A percentile compares a stretch with the other conserved stretches of the same genome.
Conservation (phyloP, 2,888 invertebrate species). For the Ariolimax columbianus region DNA sequence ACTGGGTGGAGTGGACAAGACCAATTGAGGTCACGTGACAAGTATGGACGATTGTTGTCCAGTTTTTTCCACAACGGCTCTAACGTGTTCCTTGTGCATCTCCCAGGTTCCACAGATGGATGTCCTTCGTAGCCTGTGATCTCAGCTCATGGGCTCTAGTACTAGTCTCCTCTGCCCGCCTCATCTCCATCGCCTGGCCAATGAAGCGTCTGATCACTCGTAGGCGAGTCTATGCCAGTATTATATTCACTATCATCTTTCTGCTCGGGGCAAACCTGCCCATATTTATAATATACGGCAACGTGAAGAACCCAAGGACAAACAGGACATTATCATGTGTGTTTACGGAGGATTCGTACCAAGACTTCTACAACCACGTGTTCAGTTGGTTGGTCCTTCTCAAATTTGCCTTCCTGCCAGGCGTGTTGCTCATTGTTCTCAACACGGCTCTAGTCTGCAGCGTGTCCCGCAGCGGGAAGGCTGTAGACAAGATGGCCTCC, state of each 20-base stretch:
- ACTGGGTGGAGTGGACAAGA: too few species aligned
- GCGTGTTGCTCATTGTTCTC: slow-evolving; percentile 20
- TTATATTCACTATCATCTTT: slow-evolving; percentile 13
- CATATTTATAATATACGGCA: slow-evolving; percentile 44
- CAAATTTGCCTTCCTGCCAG: slow-evolving; percentile 47
- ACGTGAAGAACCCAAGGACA: not conserved
- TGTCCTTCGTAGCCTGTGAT: slow-evolving; percentile 41
- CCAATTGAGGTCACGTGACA: too few species aligned
- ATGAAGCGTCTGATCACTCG: slow-evolving; percentile 39
- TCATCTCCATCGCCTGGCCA: slow-evolving; percentile 47
- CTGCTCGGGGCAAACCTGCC: slow-evolving; percentile 25
- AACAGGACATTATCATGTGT: slow-evolving; percentile 16
- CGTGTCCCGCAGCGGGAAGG: slow-evolving; percentile 33
- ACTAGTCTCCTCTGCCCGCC: slow-evolving; percentile 35
- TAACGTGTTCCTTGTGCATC: too few species aligned
- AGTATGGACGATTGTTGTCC: too few species aligned
- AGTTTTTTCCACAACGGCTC: too few species aligned
- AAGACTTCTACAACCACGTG: slow-evolving; percentile 29
- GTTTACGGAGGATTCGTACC: not conserved
- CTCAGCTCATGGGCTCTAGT: slow-evolving; percentile 45
- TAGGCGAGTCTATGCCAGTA: slow-evolving; percentile 15
- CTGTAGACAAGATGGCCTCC: not conserved
- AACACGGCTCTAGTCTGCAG: slow-evolving; percentile 29
- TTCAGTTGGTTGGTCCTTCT: slow-evolving; percentile 45
- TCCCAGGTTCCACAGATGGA: slow-evolving; percentile 45